These are phyloP conservation scores for Lateolabrax maculatus DNA, from an alignment of 2,797 vertebrate genomes.

Conservation along the genomic window DNA sequence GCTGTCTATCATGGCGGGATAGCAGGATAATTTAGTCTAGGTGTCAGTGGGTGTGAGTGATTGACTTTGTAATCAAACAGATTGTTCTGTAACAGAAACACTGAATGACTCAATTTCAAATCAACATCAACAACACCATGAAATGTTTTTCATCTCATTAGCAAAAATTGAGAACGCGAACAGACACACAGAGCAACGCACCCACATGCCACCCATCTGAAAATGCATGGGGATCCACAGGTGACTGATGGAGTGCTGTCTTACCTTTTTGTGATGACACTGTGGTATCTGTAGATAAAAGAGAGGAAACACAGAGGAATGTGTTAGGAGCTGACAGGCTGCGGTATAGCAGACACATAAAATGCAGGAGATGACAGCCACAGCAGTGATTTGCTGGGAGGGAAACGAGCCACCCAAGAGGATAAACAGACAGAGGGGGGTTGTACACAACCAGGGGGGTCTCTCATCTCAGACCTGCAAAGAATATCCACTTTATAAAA, in stretches of 20 bases:
- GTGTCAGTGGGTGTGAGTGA: slow-evolving; percentile 76
- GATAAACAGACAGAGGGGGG: slow-evolving; percentile 50
- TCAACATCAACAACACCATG: slow-evolving; percentile 62
- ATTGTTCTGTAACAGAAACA: slow-evolving; percentile 72
- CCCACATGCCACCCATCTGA: slow-evolving; percentile 17
- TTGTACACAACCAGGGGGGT: slow-evolving; percentile 33
- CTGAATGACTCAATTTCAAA: slow-evolving; percentile 65
- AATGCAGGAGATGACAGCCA: slow-evolving; percentile 58
- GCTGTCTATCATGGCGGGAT: slow-evolving; percentile 60
- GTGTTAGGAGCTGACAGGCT: slow-evolving; percentile 58
- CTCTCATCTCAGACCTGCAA: slow-evolving; percentile 52
- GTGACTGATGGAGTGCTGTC: slow-evolving; percentile 66
- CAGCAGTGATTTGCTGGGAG: slow-evolving; percentile 35
- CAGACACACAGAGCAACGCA: slow-evolving; percentile 15
- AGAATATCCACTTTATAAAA: slow-evolving; percentile 35
- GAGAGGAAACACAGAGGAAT: slow-evolving; percentile 57
- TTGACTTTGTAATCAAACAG: slow-evolving; percentile 80
- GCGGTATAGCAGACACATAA: slow-evolving; percentile 40
- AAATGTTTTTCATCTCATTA: slow-evolving; percentile 71
- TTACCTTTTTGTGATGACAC: slow-evolving; percentile 85
- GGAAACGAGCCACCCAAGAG: slow-evolving; percentile 43
- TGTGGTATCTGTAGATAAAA: slow-evolving; percentile 78
- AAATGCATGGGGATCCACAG: slow-evolving; percentile 41
- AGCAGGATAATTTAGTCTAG: slow-evolving; percentile 62
- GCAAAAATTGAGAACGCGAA: slow-evolving; percentile 31